These are phyloP conservation scores for Arizona elegans DNA, from an alignment of 2,113 vertebrate species.

Conservation along the genomic window DNA sequence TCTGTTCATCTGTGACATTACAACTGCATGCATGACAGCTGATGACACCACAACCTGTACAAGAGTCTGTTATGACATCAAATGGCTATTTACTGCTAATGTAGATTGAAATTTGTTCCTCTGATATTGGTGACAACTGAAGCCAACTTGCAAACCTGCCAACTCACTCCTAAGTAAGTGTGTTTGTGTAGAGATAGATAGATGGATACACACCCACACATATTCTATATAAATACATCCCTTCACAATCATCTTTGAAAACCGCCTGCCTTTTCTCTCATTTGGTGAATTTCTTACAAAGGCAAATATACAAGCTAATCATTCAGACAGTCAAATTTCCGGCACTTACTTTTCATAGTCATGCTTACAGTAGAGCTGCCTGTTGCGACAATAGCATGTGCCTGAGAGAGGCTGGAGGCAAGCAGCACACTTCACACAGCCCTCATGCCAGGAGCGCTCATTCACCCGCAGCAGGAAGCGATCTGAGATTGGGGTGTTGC, in stretches of 20 bases:
- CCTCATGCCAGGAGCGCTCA: slow-evolving; percentile 86
- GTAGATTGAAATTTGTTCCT: background rate
- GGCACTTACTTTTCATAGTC: slow-evolving; percentile 87
- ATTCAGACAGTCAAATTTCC: accelerated
- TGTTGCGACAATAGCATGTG: slow-evolving; percentile 84
- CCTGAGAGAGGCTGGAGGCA: slow-evolving; percentile 81
- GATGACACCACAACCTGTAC: background rate
- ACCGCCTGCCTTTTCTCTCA: background rate
- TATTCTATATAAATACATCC: background rate
- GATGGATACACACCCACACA: background rate
- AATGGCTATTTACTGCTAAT: background rate
- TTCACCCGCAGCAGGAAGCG: slow-evolving; percentile 86
- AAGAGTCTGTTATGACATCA: background rate
- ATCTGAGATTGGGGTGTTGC: slow-evolving; percentile 82
- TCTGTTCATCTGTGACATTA: background rate
- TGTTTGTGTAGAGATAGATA: background rate
- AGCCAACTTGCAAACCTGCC: background rate
- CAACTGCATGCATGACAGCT: background rate
- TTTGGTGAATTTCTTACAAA: background rate
- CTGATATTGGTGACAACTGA: background rate
- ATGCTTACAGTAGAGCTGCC: slow-evolving; percentile 86
- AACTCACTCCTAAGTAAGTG: background rate
- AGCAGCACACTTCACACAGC: slow-evolving; percentile 83
- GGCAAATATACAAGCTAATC: background rate
- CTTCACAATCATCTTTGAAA: background rate